These are phyloP conservation scores for Scaptodrosophila lebanonensis DNA, from an alignment of 1,140 invertebrate species.

Conservation along the genomic window DNA sequence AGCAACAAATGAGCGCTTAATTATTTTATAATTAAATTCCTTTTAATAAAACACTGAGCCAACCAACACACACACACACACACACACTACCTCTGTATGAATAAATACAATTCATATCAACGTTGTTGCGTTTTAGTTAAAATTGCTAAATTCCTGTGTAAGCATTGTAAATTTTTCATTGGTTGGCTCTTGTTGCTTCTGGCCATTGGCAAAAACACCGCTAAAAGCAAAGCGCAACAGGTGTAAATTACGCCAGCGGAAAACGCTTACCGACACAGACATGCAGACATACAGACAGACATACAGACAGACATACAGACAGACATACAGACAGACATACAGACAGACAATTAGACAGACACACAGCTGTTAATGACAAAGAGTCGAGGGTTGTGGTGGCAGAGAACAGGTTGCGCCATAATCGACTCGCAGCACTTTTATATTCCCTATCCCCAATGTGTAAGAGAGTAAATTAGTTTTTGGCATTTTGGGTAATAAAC, in stretches of 20 bases:
- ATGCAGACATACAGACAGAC: too few relatives aligned
- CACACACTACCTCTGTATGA: not conserved
- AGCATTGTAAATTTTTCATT: conserved; percentile 36
- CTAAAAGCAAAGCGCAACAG: conserved; percentile 45
- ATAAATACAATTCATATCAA: conserved; percentile 1
- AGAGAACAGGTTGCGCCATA: too few relatives aligned
- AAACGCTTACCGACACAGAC: conserved; percentile 1
- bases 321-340: too few relatives aligned
- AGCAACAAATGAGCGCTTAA: conserved; percentile 66
- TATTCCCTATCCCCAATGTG: too few relatives aligned
- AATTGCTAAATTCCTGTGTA: conserved; percentile 46
- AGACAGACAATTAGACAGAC: too few relatives aligned
- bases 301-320: too few relatives aligned
- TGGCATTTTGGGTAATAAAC: too few relatives aligned
- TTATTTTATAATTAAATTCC: conserved; percentile 73
- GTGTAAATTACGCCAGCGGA: conserved; percentile 54
- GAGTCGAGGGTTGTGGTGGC: too few relatives aligned
- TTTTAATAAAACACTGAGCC: conserved; percentile 63
- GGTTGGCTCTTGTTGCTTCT: conserved; percentile 6
- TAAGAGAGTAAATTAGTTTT: too few relatives aligned
- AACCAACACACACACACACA: conserved; percentile 18
- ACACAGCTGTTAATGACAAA: too few relatives aligned
- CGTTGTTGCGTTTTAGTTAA: not conserved
- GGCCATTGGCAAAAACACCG: conserved; percentile 14
- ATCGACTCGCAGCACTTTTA: too few relatives aligned